These are phyloP conservation scores for Parasteatoda lunata DNA, from an alignment of 2,888 invertebrate species.

Conservation along the genomic window DNA sequence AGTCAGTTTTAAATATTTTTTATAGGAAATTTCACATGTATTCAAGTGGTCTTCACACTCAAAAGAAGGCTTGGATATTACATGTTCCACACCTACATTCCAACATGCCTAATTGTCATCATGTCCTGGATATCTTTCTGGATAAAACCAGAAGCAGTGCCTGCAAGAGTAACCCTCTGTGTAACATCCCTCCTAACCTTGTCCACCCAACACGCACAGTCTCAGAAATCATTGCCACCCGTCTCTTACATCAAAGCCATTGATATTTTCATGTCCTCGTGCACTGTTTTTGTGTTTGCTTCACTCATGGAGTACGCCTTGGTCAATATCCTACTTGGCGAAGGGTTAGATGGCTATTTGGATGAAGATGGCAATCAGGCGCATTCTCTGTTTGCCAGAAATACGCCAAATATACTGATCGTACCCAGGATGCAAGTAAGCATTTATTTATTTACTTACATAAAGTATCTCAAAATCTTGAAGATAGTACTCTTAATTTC, in stretches of 20 bases:
- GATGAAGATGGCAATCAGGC: conserved; percentile 38
- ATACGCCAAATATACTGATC: conserved; percentile 26
- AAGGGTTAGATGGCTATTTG: conserved; percentile 21
- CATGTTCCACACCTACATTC: conserved; percentile 92
- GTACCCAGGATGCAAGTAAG: conserved; percentile 45
- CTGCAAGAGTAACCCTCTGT: conserved; percentile 92
- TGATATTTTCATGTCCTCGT: conserved; percentile 76
- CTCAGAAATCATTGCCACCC: conserved; percentile 91
- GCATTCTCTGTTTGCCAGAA: conserved; percentile 4
- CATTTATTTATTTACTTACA: neutral
- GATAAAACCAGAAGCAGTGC: conserved; percentile 95
- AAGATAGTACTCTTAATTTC: no score
- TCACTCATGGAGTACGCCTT: conserved; percentile 76
- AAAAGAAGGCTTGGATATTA: conserved; percentile 89
- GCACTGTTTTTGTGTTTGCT: conserved; percentile 76
- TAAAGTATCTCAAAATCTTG: no score
- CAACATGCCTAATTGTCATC: conserved; percentile 91
- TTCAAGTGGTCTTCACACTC: conserved; percentile 90
- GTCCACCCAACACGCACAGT: conserved; percentile 95
- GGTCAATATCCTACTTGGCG: conserved; percentile 74
- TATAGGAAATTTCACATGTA: conserved; percentile 91
- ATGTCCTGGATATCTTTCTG: conserved; percentile 98
- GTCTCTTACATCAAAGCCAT: conserved; percentile 87
- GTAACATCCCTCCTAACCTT: conserved; percentile 91
- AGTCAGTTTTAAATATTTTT: conserved; percentile 47